Percentiles rank a stretch among this genome's conserved stretches.
Conservation (phyloP, 2,113 vertebrate genomes). For the Sceloporus undulatus region DNA sequence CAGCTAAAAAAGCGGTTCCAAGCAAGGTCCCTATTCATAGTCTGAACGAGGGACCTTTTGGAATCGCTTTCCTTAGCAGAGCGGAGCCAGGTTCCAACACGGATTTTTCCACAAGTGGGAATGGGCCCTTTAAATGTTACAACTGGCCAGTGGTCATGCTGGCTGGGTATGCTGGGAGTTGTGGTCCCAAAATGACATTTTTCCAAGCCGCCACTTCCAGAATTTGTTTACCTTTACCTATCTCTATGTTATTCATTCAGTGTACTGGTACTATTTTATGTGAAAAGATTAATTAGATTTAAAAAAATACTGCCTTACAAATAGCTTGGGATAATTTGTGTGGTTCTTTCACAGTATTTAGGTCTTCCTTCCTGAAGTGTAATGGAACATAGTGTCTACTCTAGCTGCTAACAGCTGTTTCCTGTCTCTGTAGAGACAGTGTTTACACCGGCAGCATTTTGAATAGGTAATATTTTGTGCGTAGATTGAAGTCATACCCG, state of each 20-base stretch:
- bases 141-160: neutral
- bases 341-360: constrained; percentile 32
- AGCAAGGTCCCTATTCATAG: too few species aligned
- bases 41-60: too few species aligned
- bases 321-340: constrained; percentile 17
- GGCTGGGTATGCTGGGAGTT: neutral
- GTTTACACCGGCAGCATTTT: constrained; percentile 31
- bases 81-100: too few species aligned
- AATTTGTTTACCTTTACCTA: neutral
- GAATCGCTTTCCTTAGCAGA: too few species aligned
- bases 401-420: constrained; percentile 36
- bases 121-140: too few species aligned
- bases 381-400: constrained; percentile 3
- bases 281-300: neutral
- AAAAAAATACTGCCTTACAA: neutral
- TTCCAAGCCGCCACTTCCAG: neutral
- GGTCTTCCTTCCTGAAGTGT: constrained; percentile 56
- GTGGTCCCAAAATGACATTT: neutral
- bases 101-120: too few species aligned
- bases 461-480: constrained; percentile 28
- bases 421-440: constrained; percentile 37
- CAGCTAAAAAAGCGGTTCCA: too few species aligned
- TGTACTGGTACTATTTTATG: neutral
- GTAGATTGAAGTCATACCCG: neutral
- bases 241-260: neutral